Evolutionary conservation across 2,113 vertebrate genomes (phyloP), one percentile per base, ranked within the genome.

Genomic region (Tetrax tetrax): DNA sequence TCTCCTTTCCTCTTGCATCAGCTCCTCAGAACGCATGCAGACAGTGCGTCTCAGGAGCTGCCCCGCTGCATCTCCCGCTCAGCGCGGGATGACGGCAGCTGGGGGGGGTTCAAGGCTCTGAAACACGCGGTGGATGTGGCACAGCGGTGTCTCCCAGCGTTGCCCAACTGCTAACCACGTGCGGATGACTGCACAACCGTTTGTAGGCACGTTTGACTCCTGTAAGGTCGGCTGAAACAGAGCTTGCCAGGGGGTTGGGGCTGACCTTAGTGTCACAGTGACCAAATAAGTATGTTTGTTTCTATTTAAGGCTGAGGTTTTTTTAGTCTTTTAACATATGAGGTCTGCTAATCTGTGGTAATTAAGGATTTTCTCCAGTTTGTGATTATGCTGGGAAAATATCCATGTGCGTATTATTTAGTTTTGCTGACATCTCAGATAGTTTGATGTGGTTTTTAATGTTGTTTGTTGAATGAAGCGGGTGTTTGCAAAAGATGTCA

Each of bases 31-130:
- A 68, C 45, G 60, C 50, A 51, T 33, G 9, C 15, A 25, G 48
- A 8, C 20, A 33, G 33, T 0, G 6, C 29, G 9, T 33, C 41
- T 12, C 14, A 35, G 37, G 50, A 35, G 51, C 38, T 53, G 31
- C 35, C 33, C 65, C 21, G 2, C 35, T 56, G 64, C 61, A 5
- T 43, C n/a, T 61, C n/a, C 43, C 4, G 4, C 12, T 21, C 16
- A 1, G 22, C 35, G 13, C 0, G 3, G 37, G 37, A 4, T 4
- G 37, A 28, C 0, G 3, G 57, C 47, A 15, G 4, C 1, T 9
- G 31, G 12, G 19, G 31, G 41, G 38, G 22, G 14, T 53, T 16
- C 48, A 47, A 41, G 63, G 76, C 70, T 69, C 20, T 19, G 66
- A 41, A 54, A 12, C 0, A 0, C 4, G 24, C 10, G 60, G 15